phyloP scores from a whole-genome alignment of 2,113 vertebrate species.

The Piaya cayana region DNA sequence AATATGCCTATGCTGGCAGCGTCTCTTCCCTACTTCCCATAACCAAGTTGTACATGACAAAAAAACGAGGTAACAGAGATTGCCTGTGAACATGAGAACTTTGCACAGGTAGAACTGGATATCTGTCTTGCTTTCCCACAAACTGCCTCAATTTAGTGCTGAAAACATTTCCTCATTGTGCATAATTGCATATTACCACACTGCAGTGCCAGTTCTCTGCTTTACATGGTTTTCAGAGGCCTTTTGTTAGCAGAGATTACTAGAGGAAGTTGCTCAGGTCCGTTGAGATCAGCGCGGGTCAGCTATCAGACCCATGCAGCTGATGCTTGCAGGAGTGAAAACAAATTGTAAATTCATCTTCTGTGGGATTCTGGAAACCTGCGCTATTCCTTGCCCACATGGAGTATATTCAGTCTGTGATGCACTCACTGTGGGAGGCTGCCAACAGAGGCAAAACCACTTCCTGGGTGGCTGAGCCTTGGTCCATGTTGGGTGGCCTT shows the following conservation, averaged over 20 bases:
- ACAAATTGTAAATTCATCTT: background rate
- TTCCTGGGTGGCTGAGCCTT: background rate
- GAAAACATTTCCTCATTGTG: background rate
- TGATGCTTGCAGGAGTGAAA: background rate
- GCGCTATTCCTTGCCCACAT: accelerated
- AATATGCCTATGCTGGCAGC: background rate
- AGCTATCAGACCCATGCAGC: background rate
- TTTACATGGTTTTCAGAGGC: background rate
- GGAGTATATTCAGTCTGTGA: accelerated
- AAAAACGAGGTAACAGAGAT: background rate
- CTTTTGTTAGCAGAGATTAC: conserved; percentile 1
- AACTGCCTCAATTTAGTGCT: background rate
- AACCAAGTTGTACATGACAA: background rate
- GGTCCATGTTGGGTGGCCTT: background rate
- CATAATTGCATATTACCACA: accelerated
- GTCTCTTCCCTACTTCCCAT: background rate
- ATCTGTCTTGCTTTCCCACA: background rate
- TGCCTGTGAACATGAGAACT: background rate
- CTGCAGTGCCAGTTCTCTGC: background rate
- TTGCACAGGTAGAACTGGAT: background rate
- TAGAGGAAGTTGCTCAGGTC: background rate
- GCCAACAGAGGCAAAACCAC: background rate
- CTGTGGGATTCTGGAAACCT: background rate
- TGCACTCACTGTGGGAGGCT: background rate
- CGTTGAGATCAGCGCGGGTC: background rate